These are phyloP conservation scores for Diachasma alloeum DNA, from an alignment of 1,140 invertebrate species.

Conservation along the genomic window DNA sequence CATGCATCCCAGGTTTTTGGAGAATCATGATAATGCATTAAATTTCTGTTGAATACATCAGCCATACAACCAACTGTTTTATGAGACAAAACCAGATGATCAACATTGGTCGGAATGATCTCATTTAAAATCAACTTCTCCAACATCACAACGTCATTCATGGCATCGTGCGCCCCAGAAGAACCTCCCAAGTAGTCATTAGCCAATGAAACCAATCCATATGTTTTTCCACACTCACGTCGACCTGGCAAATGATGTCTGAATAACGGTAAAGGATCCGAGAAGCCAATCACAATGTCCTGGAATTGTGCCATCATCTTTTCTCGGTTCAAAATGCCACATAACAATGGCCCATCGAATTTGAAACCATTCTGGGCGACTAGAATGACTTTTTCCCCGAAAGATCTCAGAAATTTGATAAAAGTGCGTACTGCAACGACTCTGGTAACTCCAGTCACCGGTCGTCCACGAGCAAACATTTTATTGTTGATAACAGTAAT, in stretches of 20 bases:
- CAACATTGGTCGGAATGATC: not conserved
- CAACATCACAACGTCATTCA: not conserved
- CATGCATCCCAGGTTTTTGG: too few species aligned
- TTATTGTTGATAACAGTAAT: not conserved
- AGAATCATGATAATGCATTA: too few species aligned
- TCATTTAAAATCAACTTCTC: not conserved
- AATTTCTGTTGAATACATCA: not conserved
- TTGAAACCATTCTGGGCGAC: not conserved
- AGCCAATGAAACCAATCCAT: not conserved
- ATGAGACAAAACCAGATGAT: not conserved
- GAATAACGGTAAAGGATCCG: not conserved
- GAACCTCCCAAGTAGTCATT: not conserved
- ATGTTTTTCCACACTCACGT: not conserved
- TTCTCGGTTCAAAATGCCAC: not conserved
- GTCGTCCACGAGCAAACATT: not conserved
- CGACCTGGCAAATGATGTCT: not conserved
- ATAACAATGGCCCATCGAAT: not conserved
- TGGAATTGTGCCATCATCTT: not conserved
- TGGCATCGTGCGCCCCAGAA: not conserved
- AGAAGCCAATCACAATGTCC: not conserved
- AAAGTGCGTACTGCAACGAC: not conserved
- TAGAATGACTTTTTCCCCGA: not conserved
- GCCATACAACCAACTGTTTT: not conserved
- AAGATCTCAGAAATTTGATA: not conserved
- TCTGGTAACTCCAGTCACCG: not conserved